Evolutionary conservation across 2,113 vertebrate genomes (phyloP).

Genomic region (Cinclus cinclus): DNA sequence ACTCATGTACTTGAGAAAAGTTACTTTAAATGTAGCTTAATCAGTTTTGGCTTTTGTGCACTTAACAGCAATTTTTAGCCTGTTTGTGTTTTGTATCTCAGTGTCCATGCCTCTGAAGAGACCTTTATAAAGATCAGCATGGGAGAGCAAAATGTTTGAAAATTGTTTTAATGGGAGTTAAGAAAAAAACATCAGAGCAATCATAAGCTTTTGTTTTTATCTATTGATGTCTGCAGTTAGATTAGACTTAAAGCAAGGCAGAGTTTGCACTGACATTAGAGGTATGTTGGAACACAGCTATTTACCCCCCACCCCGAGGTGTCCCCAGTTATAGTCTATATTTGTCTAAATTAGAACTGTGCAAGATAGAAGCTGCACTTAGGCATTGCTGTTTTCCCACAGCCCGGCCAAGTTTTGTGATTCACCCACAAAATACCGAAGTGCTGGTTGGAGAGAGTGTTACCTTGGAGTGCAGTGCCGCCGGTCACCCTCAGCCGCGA

Average conservation of each 20-base stretch:
- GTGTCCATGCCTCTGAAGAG: not conserved
- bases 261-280: not conserved
- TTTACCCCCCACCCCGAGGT: fast-evolving
- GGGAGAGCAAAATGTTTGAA: not conserved
- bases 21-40: not conserved
- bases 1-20: not conserved
- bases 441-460: conserved; percentile 95
- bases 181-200: not conserved
- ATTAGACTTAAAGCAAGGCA: not conserved
- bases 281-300: not conserved
- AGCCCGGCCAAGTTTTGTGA: conserved; percentile 95
- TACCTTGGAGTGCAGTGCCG: conserved; percentile 94
- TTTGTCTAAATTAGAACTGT: not conserved
- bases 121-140: not conserved
- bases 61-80: not conserved
- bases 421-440: conserved; percentile 97
- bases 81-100: not conserved
- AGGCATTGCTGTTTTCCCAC: conserved; percentile 1
- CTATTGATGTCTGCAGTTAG: not conserved
- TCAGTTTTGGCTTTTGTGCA: not conserved
- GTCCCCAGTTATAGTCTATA: not conserved
- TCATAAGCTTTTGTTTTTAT: not conserved
- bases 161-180: not conserved
- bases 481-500: conserved; percentile 88
- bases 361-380: not conserved